Percentiles rank a stretch among this genome's conserved stretches.
phyloP scores from a whole-genome alignment of 1,140 invertebrate species.

The Telenomus remus region DNA sequence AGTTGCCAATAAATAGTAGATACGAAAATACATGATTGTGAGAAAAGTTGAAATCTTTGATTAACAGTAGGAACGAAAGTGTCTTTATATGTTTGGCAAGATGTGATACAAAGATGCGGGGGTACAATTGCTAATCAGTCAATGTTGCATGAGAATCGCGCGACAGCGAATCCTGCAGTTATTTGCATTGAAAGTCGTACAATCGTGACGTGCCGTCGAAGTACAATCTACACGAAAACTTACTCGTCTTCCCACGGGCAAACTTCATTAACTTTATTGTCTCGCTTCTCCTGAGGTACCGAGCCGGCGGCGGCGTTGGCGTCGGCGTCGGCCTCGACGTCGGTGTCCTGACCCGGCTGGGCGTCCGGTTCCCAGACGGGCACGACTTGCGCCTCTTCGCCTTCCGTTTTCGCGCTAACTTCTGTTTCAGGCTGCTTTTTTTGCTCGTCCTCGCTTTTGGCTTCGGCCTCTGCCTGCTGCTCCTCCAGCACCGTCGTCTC shows the following conservation, averaged over 20 bases:
- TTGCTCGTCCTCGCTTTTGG: slow-evolving; percentile 20
- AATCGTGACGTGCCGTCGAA: neutral
- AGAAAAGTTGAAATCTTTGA: too few species aligned
- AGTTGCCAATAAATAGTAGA: too few species aligned
- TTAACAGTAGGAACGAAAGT: too few species aligned
- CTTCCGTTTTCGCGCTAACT: slow-evolving; percentile 31
- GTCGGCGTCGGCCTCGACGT: slow-evolving; percentile 25
- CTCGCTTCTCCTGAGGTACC: slow-evolving; percentile 68
- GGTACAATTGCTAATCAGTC: too few species aligned
- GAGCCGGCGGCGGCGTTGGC: slow-evolving; percentile 41
- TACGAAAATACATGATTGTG: too few species aligned
- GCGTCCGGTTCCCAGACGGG: slow-evolving; percentile 66
- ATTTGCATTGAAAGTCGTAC: neutral
- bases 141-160: too few species aligned
- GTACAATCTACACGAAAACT: slow-evolving; percentile 74
- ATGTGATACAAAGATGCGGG: too few species aligned
- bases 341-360: slow-evolving; percentile 49
- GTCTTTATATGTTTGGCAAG: too few species aligned
- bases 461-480: slow-evolving; percentile 43
- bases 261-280: slow-evolving; percentile 83
- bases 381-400: slow-evolving; percentile 67
- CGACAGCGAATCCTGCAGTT: neutral
- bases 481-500: slow-evolving; percentile 51
- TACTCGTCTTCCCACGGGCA: slow-evolving; percentile 94
- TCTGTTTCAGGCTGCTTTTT: slow-evolving; percentile 6